Base-by-base conservation (phyloP, 2,797 vertebrate genomes). In the Lepus townsendii region DNA sequence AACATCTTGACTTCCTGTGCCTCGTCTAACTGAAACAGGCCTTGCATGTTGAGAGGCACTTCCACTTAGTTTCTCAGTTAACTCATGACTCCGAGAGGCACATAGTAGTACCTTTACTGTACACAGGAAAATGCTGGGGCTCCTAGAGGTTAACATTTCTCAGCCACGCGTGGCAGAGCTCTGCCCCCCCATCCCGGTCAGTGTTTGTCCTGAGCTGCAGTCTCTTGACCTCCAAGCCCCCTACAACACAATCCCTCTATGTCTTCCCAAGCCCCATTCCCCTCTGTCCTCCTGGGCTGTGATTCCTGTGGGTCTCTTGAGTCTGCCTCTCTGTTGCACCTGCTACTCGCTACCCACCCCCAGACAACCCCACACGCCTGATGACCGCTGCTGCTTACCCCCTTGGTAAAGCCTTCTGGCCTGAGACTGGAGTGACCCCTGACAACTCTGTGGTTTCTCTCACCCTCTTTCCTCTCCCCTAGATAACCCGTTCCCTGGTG, bases 401-500 rank as follows among this genome's bases (percentile, higher is more conserved):
- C 38, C 19, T 77, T 78, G 38, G 30, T 92, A 20, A 1, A 47
- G 12, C 77, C 63, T 80, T 73, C 85, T 86, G 38, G 27, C 47
- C 66, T 71, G 42, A 63, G 32, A 84, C 83, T 83, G 87, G 69
- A 95, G 54, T 80, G 80, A 94, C 35, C 42, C 32, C 68, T 47
- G 12, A 78, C 27, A 93, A 57, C 27, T 7, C 3, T 66, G 47
- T 92, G 60, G 24, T 88, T 60, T 85, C 50, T 89, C 42, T 85
- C 72, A 66, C 26, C 32, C 75, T 92, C 24, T 96, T 75, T 88
- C n/a, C 24, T 1, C 35, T 90, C 20, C 26, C 30, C 8, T 96
- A 99, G 99, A 98, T 99, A 91, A 98, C 98, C 1, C 98, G 99
- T 93, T 99, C 99, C 27, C 98, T 99, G 60, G 98, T 99, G 69